phyloP scores from a whole-genome alignment of 2,113 vertebrate species.

The Mobula hypostoma region DNA sequence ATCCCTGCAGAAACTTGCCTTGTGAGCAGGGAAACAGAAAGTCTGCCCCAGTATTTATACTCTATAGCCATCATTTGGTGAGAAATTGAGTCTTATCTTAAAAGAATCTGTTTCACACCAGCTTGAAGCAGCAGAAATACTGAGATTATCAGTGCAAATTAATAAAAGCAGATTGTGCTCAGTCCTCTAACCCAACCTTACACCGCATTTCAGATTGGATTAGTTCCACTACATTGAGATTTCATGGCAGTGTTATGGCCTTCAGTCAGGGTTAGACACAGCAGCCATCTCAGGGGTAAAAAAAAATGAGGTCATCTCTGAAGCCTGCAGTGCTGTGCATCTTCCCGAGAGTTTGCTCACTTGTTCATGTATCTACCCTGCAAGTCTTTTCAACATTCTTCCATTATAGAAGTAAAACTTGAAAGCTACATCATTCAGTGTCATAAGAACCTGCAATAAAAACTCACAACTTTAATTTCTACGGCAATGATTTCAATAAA shows the following conservation, averaged over 20 bases:
- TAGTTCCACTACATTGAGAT: constrained; percentile 36
- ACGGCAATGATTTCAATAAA: neutral
- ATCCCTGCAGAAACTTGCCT: too few species aligned
- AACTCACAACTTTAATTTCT: neutral
- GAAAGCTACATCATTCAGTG: neutral
- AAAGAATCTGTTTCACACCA: neutral
- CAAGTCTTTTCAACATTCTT: neutral
- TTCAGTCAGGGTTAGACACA: constrained; percentile 33
- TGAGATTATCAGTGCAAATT: neutral
- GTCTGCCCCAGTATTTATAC: neutral
- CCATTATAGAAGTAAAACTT: neutral
- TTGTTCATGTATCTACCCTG: neutral
- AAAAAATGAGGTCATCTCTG: constrained; percentile 10
- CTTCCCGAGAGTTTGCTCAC: constrained; percentile 7
- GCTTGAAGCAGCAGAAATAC: neutral
- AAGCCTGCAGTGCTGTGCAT: constrained; percentile 2
- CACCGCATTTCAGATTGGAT: constrained; percentile 34
- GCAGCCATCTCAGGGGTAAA: neutral
- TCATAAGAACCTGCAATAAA: neutral
- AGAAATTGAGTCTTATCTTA: neutral
- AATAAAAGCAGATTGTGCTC: constrained; percentile 22
- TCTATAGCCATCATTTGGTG: neutral
- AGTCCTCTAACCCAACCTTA: neutral
- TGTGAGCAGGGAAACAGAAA: too few species aligned
- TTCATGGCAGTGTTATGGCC: constrained; percentile 34